Conservation (phyloP, 2,888 invertebrate species). For the Conops quadrifasciatus region DNA sequence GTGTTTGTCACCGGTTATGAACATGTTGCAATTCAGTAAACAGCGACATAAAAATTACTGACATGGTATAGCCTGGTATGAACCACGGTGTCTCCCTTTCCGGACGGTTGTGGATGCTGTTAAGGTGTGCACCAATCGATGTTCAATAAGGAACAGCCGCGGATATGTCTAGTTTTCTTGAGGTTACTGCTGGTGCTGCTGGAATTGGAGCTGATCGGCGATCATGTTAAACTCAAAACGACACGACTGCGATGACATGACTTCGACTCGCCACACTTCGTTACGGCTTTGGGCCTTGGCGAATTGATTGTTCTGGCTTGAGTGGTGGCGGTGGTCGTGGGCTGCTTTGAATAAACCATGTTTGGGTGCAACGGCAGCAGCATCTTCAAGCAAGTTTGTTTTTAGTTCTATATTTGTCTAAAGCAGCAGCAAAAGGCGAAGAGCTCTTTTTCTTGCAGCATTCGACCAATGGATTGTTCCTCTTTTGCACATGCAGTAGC, state of each 20-base stretch:
- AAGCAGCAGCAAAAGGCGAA: slow-evolving; percentile 12
- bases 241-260: slow-evolving; percentile 31
- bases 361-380: background rate
- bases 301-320: slow-evolving; percentile 2
- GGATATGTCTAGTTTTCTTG: background rate
- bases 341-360: background rate
- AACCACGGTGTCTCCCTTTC: background rate
- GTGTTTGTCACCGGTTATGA: slow-evolving; percentile 47
- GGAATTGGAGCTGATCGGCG: slow-evolving; percentile 20
- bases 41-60: slow-evolving; percentile 27
- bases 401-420: slow-evolving; percentile 23
- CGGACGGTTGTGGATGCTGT: background rate
- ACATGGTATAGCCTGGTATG: slow-evolving; percentile 27
- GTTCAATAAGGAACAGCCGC: slow-evolving; percentile 3
- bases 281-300: background rate
- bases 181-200: slow-evolving; percentile 19
- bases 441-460: slow-evolving; percentile 1
- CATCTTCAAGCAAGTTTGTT: background rate
- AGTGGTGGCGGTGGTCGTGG: slow-evolving; percentile 10
- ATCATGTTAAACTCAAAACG: slow-evolving; percentile 33
- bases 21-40: slow-evolving; percentile 35
- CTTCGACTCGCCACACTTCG: slow-evolving; percentile 28
- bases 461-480: slow-evolving; percentile 11
- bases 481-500: slow-evolving; percentile 15
- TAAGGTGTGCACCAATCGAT: slow-evolving; percentile 18